Evolutionary conservation across 2,113 vertebrate genomes (phyloP).

Genomic region (Pycnonotus jocosus): DNA sequence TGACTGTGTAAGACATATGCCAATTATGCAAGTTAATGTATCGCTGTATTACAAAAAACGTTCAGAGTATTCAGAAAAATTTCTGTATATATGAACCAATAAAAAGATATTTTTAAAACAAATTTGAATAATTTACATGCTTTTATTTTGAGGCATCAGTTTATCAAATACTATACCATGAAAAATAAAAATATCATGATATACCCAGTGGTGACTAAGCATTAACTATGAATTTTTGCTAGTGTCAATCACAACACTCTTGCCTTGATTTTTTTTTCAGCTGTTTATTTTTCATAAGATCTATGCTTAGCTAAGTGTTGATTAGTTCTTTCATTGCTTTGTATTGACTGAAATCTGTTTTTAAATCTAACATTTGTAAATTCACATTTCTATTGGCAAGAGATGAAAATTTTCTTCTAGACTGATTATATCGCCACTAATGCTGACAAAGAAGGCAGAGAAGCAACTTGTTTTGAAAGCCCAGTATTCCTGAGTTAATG

Average conservation of each 20-base stretch:
- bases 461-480: background rate
- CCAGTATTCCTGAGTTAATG: background rate
- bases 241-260: background rate
- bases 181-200: background rate
- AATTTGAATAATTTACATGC: background rate
- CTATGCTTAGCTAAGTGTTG: background rate
- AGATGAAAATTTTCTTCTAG: background rate
- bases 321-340: background rate
- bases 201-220: background rate
- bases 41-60: background rate
- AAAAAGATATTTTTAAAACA: background rate
- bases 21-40: background rate
- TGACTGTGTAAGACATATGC: background rate
- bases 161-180: background rate
- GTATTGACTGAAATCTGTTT: background rate
- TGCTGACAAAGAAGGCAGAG: background rate
- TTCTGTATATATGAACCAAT: background rate
- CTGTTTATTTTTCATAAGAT: background rate
- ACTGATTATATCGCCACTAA: background rate
- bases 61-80: background rate
- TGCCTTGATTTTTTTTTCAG: background rate
- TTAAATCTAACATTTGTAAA: background rate
- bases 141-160: background rate
- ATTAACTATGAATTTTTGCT: background rate
- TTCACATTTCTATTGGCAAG: background rate